Evolutionary conservation across 2,888 invertebrate genomes (phyloP).

Genomic region (Lepidocyrtoides sp.): DNA sequence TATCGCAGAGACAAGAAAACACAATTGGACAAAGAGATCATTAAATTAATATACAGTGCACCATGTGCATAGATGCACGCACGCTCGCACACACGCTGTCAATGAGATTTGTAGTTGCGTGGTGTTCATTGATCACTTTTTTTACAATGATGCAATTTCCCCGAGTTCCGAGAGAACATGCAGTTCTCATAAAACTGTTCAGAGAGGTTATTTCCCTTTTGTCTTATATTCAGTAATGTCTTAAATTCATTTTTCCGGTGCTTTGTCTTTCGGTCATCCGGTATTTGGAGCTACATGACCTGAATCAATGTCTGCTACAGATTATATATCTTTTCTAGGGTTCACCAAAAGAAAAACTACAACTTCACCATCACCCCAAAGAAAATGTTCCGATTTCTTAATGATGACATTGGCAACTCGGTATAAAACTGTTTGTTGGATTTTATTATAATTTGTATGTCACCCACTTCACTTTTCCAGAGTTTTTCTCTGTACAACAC

Average conservation of each 20-base stretch:
- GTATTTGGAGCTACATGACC: not conserved
- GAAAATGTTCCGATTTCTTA: not conserved
- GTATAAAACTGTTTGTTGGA: not conserved
- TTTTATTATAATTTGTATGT: too few species aligned
- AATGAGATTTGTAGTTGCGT: not conserved
- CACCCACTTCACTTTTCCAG: not conserved
- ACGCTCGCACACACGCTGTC: slow-evolving; percentile 8
- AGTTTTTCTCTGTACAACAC: not conserved
- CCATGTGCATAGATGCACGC: not conserved
- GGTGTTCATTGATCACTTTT: not conserved
- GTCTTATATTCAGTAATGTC: not conserved
- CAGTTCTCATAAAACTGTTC: too few species aligned
- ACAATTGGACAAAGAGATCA: slow-evolving; percentile 54
- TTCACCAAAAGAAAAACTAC: not conserved
- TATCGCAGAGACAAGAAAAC: not conserved
- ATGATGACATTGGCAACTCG: slow-evolving; percentile 18
- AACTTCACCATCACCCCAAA: slow-evolving; percentile 44
- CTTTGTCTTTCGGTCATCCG: not conserved
- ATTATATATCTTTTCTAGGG: too few species aligned
- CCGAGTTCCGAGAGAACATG: not conserved
- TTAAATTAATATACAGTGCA: slow-evolving; percentile 2
- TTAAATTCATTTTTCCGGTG: not conserved
- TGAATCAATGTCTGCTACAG: too few species aligned
- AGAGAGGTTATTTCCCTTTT: too few species aligned
- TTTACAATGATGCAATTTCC: slow-evolving; percentile 8